Percentiles rank a stretch among this genome's conserved stretches.
phyloP scores from a whole-genome alignment of 53 echinoderm and acorn worm genomes.

The Holothuria leucospilota region DNA sequence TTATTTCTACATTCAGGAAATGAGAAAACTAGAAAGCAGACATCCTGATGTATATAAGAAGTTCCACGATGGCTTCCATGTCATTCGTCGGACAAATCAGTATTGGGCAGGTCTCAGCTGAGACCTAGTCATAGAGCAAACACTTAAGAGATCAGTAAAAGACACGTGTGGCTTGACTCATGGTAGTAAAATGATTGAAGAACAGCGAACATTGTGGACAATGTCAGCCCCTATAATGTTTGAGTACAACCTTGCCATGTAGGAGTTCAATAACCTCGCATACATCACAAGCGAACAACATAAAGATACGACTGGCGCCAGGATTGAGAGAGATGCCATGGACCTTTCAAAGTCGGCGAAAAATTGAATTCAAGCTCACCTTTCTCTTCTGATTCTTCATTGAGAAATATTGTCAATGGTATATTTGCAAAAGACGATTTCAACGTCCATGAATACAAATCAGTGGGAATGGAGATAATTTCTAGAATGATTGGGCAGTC shows the following conservation, averaged over 20 bases:
- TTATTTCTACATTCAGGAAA: constrained; percentile 54
- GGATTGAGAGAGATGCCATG: constrained; percentile 40
- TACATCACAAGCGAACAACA: constrained; percentile 61
- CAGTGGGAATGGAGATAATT: too few species aligned
- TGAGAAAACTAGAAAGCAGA: constrained; percentile 39
- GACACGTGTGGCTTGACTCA: constrained; percentile 49
- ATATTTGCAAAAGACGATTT: too few species aligned
- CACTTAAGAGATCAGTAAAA: constrained; percentile 59
- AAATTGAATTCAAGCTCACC: too few species aligned
- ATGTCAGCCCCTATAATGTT: constrained; percentile 56
- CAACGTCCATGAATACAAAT: too few species aligned
- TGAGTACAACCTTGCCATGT: constrained; percentile 62
- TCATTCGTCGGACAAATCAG: constrained; percentile 47
- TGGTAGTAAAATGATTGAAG: constrained; percentile 60
- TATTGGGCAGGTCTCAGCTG: constrained; percentile 57
- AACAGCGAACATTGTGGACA: constrained; percentile 56
- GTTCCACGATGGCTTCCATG: constrained; percentile 44
- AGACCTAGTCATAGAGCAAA: constrained; percentile 61
- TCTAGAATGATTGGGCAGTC: too few species aligned
- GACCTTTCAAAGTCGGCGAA: constrained; percentile 51
- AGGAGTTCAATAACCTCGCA: constrained; percentile 56
- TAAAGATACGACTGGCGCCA: constrained; percentile 51
- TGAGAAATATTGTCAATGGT: too few species aligned
- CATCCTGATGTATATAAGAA: constrained; percentile 42
- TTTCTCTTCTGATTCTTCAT: too few species aligned